Evolutionary conservation across 2,113 vertebrate species (phyloP).

Genomic region (Pseudorectes ferrugineus): DNA sequence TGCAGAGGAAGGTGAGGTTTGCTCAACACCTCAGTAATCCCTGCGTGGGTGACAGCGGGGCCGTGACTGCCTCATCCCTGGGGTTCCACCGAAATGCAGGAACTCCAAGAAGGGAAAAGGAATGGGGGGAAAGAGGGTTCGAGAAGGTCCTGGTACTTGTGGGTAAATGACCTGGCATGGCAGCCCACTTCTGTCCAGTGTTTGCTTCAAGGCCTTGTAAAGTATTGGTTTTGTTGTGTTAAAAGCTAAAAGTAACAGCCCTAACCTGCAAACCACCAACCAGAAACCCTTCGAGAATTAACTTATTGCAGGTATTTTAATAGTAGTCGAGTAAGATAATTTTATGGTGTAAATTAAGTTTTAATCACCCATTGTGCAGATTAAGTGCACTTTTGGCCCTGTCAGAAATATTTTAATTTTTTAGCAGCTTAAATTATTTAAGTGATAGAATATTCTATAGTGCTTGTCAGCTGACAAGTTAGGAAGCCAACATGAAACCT

Average conservation of each 20-base stretch:
- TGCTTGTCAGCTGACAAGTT: neutral
- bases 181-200: fast-evolving
- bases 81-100: too few species aligned
- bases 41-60: neutral
- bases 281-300: neutral
- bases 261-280: neutral
- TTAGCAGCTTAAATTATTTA: neutral
- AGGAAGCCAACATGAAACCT: neutral
- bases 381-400: neutral
- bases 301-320: fast-evolving
- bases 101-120: fast-evolving
- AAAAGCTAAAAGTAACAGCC: neutral
- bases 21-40: fast-evolving
- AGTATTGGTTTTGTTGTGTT: neutral
- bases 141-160: fast-evolving
- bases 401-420: neutral
- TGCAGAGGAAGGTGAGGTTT: neutral
- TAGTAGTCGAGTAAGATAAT: neutral
- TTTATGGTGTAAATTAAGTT: neutral
- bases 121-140: fast-evolving
- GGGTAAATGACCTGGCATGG: neutral
- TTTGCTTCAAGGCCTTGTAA: neutral
- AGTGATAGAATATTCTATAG: neutral
- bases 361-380: fast-evolving
- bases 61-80: fast-evolving